phyloP scores from a whole-genome alignment of 2,888 invertebrate species.

The Nowickia ferox region DNA sequence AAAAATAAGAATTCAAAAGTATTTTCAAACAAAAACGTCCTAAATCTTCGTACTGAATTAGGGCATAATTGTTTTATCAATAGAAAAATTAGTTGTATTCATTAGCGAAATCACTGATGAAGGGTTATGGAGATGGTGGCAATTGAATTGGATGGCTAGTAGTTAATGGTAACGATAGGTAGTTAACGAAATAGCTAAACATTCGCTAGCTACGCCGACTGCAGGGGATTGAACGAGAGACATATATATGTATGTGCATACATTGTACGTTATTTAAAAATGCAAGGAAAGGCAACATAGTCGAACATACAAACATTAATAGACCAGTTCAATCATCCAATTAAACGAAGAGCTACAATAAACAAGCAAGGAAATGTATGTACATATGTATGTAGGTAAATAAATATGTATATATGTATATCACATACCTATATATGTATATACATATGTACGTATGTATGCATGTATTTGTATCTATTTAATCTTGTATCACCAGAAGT shows the following conservation, averaged over 20 bases:
- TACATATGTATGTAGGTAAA: not conserved
- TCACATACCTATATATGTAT: not conserved
- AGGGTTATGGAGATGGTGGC: no score
- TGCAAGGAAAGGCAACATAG: slow-evolving; percentile 25
- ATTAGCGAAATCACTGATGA: no score
- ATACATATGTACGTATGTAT: not conserved
- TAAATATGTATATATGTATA: no score
- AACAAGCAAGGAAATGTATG: slow-evolving; percentile 21
- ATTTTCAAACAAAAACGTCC: no score
- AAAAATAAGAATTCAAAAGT: no score
- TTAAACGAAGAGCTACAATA: slow-evolving; percentile 1
- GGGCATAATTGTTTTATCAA: no score
- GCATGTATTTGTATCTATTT: not conserved
- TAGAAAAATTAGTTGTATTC: no score
- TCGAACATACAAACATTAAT: slow-evolving; percentile 14
- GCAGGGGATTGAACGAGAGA: not conserved
- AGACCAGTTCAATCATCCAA: slow-evolving; percentile 7
- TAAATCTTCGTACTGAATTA: no score
- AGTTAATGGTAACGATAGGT: no score
- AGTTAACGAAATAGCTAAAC: no score
- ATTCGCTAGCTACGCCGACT: no score
- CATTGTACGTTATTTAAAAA: slow-evolving; percentile 13
- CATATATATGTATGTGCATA: not conserved
- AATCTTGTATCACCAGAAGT: not conserved
- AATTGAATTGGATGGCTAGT: no score